Percentiles rank a stretch among this genome's conserved stretches.
Conservation (phyloP, 2,888 invertebrate genomes). For the Cataglyphis albicans region DNA sequence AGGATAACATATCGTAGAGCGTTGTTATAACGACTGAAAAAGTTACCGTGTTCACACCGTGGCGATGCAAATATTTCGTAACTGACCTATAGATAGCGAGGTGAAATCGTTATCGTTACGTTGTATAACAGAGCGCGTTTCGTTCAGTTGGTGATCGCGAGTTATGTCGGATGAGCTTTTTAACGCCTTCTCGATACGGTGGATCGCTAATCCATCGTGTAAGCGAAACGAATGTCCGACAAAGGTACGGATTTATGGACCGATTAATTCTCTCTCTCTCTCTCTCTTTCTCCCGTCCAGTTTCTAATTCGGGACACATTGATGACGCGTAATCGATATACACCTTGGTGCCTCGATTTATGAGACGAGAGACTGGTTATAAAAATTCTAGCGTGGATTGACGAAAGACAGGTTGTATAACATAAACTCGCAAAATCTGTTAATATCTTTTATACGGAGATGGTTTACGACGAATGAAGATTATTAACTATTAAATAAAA, state of each 20-base stretch:
- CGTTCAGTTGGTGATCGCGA: constrained; percentile 58
- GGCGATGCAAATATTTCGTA: constrained; percentile 61
- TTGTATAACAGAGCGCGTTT: constrained; percentile 31
- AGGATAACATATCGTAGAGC: background rate
- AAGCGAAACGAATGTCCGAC: constrained; percentile 36
- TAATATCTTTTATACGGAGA: background rate
- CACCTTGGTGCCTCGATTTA: constrained; percentile 25
- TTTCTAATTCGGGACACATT: constrained; percentile 34
- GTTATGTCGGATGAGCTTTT: constrained; percentile 68
- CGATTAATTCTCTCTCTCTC: constrained; percentile 31
- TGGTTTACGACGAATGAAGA: background rate
- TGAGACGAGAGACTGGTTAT: background rate
- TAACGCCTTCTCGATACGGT: constrained; percentile 67
- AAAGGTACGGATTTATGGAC: constrained; percentile 32
- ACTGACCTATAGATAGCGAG: constrained; percentile 15
- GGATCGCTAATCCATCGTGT: constrained; percentile 59
- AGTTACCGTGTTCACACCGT: constrained; percentile 15
- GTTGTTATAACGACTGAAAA: constrained; percentile 38
- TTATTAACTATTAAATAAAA: background rate
- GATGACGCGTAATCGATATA: constrained; percentile 17
- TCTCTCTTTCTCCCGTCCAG: background rate
- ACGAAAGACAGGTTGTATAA: background rate
- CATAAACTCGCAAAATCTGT: background rate
- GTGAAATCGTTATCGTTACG: constrained; percentile 70
- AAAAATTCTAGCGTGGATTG: background rate